Base-by-base conservation (phyloP, 2,797 vertebrate genomes). In the Melanotaenia trifasciata region DNA sequence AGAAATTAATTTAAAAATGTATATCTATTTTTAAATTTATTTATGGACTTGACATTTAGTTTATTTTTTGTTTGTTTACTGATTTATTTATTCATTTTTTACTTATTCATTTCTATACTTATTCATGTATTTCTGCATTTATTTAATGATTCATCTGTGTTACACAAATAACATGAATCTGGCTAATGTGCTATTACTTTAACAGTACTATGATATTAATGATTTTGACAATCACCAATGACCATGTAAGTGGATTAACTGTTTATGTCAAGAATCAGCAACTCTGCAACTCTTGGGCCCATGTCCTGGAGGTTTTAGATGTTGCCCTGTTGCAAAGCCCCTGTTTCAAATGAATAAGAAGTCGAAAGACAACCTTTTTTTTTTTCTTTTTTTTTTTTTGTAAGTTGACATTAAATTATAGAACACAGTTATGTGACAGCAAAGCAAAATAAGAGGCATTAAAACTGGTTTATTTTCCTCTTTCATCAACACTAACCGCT, bases 401-500 rank as follows among this genome's bases (percentile, higher is more conserved):
- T 14, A 38, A 38, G 5, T 13, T 28, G 4, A 14, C 11, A 40
- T 24, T 20, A 6, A 14, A 56, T 58, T 1, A 16, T 28, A 1
- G 16, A 20, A 38, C n/a, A 28, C 43, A 28, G 22, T n/a, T 30
- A 4, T 30, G 40, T 58, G 54, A 40, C 13, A 40, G 14, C 3
- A 14, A 40, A 40, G 38, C 38, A 40, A 40, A 40, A 1, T 14
- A 40, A 16, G 4, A 24, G 24, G 61, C 58, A 45, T 12, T 57
- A 2, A 6, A 40, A 33, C 18, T 38, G 22, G 18, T 43, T 32
- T 3, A 32, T 71, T 65, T 57, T 10, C 6, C 32, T 50, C 38
- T 62, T 38, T 5, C 67, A 40, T 12, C 35, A 57, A 2, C 43
- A 56, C 36, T 58, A 64, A 81, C 76, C 51, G 66, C n/a, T 75